Base-by-base conservation (phyloP, 2,888 invertebrate species). In the Zeuzera pyrina region DNA sequence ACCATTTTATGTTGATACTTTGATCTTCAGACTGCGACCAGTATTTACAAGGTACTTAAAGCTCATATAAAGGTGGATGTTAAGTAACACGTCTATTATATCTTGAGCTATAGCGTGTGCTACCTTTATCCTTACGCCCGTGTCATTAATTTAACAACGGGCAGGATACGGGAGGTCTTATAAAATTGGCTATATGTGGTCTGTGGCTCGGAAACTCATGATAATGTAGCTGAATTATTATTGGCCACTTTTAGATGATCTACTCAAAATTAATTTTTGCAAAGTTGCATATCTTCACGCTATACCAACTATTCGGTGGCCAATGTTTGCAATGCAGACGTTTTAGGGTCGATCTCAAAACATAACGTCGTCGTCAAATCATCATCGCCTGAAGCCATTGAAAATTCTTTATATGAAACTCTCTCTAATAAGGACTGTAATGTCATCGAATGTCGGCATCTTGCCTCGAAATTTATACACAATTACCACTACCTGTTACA, bases 191-290 rank as follows among this genome's bases (percentile, higher is more conserved):
- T 40, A 31, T 23, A 15, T 24, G 36, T 57, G 54, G 39, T 48
- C 69, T 73, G 51, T 63, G 71, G 63, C 57, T 62, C 54, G 67
- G 76, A 76, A 77, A 68, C 64, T 59, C 47, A 41, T 56, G 73
- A 76, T 77, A 74, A 69, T 63, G 57, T 58, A 51, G 51, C 51
- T 68, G 64, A 69, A 64, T 69, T 66, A 69, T 66, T 62, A 52
- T 66, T 59, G 41, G 45, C 33, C n/a, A n/a, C 8, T 47, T 49
- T 44, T 39, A 35, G 47, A 43, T 44, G 47, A 40, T 37, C 34
- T 38, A 30, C 35, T 34, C 36, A 42, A 46, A 49, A 48, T 47
- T 47, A 50, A 44, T 53, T 41, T 38, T 29, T 30, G 12, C 19
- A 16, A 32, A n/a, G 4, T n/a, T n/a, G 10, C 24, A 8, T 19